Conservation (phyloP, 2,113 vertebrate genomes). For the Pithys albifrons region DNA sequence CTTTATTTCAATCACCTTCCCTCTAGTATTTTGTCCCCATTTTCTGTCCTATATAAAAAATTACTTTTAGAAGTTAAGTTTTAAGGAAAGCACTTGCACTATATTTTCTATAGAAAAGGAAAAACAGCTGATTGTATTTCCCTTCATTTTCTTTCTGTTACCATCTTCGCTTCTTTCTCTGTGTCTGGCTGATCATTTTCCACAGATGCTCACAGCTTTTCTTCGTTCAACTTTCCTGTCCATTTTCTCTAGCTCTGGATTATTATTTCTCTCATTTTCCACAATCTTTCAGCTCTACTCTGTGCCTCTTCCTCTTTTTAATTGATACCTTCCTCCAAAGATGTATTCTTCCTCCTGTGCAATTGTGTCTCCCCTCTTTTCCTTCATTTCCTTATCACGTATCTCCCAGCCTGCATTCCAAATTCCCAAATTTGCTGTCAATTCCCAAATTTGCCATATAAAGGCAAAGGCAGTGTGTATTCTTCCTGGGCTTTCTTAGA, state of each 20-base stretch:
- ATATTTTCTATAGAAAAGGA: not conserved
- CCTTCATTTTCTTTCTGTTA: conserved; percentile 28
- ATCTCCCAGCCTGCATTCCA: not conserved
- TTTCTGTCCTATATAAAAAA: not conserved
- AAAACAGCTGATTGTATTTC: conserved; percentile 9
- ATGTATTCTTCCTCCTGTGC: not conserved
- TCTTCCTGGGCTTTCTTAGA: not conserved
- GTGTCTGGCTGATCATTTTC: not conserved
- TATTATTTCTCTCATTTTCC: not conserved
- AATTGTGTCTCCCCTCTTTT: not conserved
- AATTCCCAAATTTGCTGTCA: not conserved
- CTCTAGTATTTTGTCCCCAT: not conserved
- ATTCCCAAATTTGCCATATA: not conserved
- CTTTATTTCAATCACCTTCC: not conserved
- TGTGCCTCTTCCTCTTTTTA: not conserved
- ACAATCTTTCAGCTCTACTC: not conserved
- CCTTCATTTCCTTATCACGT: not conserved
- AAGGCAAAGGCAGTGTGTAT: not conserved
- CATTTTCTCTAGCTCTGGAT: conserved; percentile 21
- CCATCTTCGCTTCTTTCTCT: not conserved
- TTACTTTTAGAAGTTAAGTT: not conserved
- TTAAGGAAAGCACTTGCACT: not conserved
- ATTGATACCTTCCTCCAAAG: not conserved
- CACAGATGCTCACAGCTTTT: conserved; percentile 35
- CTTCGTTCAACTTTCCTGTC: conserved; percentile 50